Conservation (phyloP, 2,113 vertebrate species). For the Erythrocebus patas region DNA sequence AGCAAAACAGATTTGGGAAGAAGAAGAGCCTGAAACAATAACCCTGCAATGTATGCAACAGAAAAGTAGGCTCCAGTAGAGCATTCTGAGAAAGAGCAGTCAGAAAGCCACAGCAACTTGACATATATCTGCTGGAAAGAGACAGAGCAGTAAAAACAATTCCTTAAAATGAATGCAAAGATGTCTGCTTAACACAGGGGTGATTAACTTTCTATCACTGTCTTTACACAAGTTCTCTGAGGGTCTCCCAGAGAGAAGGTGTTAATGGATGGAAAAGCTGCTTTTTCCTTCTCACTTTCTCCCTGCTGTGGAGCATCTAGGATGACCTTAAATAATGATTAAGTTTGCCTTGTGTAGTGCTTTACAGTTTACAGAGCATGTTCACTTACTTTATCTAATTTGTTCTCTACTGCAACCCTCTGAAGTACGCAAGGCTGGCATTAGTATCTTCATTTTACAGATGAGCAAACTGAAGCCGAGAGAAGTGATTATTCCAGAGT, state of each 20-base stretch:
- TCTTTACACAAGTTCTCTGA: background rate
- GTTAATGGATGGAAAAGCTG: background rate
- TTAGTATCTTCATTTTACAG: constrained; percentile 44
- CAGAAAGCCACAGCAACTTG: background rate
- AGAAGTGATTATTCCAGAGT: background rate
- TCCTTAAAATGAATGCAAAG: background rate
- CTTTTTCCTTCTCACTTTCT: background rate
- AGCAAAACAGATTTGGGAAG: background rate
- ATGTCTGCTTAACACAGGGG: background rate
- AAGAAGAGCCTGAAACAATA: background rate
- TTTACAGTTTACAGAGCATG: constrained; percentile 18
- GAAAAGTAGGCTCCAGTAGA: background rate
- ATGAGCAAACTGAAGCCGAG: background rate
- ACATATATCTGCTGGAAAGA: background rate
- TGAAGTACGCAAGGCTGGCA: background rate
- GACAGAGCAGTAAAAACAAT: background rate
- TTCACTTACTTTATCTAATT: constrained; percentile 37
- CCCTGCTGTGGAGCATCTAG: background rate
- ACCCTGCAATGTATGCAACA: background rate
- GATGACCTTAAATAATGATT: constrained; percentile 34
- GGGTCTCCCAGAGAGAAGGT: constrained; percentile 6
- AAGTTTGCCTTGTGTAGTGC: background rate
- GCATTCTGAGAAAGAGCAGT: background rate
- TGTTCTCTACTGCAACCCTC: background rate
- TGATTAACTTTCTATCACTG: constrained; percentile 5